Conservation (phyloP, 2,888 invertebrate species). For the Polietes domitor region DNA sequence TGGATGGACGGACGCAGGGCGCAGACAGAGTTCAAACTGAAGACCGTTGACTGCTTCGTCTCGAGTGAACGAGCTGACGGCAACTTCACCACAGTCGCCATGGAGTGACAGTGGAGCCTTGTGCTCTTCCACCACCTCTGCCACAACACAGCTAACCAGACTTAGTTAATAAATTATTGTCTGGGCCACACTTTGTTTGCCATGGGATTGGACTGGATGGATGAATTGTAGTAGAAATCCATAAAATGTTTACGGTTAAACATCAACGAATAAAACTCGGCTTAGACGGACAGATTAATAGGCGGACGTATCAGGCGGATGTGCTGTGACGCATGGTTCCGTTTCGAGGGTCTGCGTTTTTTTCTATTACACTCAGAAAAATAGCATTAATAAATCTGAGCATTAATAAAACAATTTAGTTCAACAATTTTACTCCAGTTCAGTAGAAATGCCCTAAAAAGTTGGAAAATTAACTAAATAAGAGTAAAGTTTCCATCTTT, state of each 20-base stretch:
- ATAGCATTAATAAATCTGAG: too few relatives aligned
- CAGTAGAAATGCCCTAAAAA: too few relatives aligned
- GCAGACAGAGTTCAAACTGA: background rate
- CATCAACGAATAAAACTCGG: too few relatives aligned
- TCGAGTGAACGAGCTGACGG: background rate
- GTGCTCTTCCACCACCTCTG: background rate
- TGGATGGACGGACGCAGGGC: background rate
- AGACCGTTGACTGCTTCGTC: background rate
- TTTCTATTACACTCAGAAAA: too few relatives aligned
- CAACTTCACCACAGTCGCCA: background rate
- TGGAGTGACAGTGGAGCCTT: background rate
- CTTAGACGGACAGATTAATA: too few relatives aligned
- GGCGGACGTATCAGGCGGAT: too few relatives aligned
- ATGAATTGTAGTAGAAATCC: background rate
- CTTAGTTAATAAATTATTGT: conserved; percentile 31
- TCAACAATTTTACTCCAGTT: too few relatives aligned
- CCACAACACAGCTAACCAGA: background rate
- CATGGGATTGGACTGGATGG: background rate
- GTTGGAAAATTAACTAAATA: too few relatives aligned
- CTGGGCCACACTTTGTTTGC: background rate
- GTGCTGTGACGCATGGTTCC: too few relatives aligned
- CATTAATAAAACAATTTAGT: too few relatives aligned
- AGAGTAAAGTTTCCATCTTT: too few relatives aligned
- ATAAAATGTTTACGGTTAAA: conserved; percentile 11
- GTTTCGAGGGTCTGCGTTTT: too few relatives aligned